These are phyloP conservation scores for Megaptera novaeangliae DNA, from an alignment of 2,113 vertebrate species.

Conservation along the genomic window DNA sequence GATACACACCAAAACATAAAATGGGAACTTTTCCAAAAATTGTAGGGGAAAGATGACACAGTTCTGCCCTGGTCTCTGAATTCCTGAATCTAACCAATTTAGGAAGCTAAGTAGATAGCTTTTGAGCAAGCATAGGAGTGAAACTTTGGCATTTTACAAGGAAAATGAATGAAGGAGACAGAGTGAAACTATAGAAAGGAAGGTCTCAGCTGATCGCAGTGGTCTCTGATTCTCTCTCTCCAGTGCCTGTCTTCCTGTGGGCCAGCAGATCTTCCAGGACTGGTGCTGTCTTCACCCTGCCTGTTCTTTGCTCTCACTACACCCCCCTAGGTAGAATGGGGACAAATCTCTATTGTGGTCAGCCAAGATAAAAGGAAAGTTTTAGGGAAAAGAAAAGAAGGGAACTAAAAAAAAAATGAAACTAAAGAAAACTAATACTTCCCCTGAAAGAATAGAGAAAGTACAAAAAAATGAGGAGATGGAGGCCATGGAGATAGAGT, in stretches of 20 bases:
- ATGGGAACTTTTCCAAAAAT: background rate
- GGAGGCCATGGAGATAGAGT: background rate
- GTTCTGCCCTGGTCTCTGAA: background rate
- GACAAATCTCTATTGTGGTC: too few species aligned
- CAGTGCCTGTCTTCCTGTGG: rapidly evolving
- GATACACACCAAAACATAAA: background rate
- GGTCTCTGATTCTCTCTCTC: background rate
- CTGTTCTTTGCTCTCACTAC: background rate
- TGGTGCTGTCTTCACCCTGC: background rate
- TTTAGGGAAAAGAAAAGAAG: background rate
- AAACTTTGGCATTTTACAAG: background rate
- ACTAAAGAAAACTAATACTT: background rate
- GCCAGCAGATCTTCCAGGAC: background rate
- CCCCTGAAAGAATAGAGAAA: background rate
- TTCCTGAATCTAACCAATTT: background rate
- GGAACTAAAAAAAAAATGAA: background rate
- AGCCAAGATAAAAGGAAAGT: background rate
- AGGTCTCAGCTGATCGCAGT: background rate
- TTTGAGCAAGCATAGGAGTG: background rate
- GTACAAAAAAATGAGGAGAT: background rate
- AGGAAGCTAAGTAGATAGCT: background rate
- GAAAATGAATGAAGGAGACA: background rate
- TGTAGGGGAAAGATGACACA: background rate
- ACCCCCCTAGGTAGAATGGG: too few species aligned
- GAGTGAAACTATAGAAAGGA: background rate